phyloP scores from a whole-genome alignment of 1,140 invertebrate species.

The Oncopeltus fasciatus region DNA sequence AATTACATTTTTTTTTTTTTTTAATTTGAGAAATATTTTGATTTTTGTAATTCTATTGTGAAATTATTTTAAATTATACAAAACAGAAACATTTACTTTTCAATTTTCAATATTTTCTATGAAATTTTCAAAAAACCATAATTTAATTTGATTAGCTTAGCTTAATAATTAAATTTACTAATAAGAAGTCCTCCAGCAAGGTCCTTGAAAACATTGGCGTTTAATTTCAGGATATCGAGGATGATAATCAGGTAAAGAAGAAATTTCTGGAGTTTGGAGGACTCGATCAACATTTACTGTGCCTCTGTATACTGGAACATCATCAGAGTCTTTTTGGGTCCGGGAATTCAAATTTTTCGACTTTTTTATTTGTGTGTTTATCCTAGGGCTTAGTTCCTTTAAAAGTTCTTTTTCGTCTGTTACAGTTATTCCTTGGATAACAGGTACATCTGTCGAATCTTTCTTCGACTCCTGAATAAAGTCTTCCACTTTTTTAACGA shows the following conservation, averaged over 20 bases:
- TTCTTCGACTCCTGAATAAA: background rate
- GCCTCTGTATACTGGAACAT: conserved; percentile 5
- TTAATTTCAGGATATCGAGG: background rate
- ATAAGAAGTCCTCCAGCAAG: conserved; percentile 13
- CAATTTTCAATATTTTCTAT: too few relatives aligned
- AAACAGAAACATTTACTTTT: background rate
- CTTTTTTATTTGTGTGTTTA: background rate
- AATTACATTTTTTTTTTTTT: too few relatives aligned
- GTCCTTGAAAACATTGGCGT: conserved; percentile 9
- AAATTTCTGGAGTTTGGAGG: background rate
- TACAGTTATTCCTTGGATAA: background rate
- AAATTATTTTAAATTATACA: too few relatives aligned
- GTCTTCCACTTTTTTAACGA: conserved; percentile 7
- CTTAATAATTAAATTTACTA: too few relatives aligned
- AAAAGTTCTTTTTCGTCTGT: background rate
- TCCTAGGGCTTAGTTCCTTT: background rate
- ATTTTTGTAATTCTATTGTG: background rate
- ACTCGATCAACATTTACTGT: background rate
- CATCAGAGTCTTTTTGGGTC: background rate
- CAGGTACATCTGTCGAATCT: background rate
- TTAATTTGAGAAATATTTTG: too few relatives aligned
- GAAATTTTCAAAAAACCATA: too few relatives aligned
- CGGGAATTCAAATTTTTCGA: background rate
- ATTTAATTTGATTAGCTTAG: background rate
- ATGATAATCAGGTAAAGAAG: background rate